Conservation (phyloP, 1,140 invertebrate genomes). For the Scaptomyza hsui region DNA sequence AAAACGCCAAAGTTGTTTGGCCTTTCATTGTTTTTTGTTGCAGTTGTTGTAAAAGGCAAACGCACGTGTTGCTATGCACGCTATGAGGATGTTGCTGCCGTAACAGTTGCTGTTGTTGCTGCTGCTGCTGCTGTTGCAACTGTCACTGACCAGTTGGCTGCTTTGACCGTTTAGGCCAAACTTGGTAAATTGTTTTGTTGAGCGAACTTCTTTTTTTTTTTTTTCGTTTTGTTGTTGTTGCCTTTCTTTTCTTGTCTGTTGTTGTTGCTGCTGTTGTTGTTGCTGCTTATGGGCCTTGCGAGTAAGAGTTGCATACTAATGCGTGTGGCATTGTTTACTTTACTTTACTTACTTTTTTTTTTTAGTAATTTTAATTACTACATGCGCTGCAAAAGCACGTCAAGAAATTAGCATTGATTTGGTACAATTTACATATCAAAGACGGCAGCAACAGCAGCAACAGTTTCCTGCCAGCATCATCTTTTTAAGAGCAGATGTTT, state of each 20-base stretch:
- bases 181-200: conserved; percentile 82
- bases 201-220: conserved; percentile 34
- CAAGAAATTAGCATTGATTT: conserved; percentile 63
- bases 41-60: conserved; percentile 67
- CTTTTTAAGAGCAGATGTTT: conserved; percentile 57
- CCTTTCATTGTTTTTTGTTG: conserved; percentile 38
- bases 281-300: conserved; percentile 31
- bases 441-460: conserved; percentile 44
- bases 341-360: conserved; percentile 28
- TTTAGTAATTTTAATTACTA: conserved; percentile 69
- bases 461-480: conserved; percentile 28
- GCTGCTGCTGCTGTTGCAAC: conserved; percentile 37
- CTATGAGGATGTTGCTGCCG: conserved; percentile 80
- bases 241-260: conserved; percentile 62
- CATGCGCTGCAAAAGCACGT: conserved; percentile 33
- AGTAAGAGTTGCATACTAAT: conserved; percentile 83
- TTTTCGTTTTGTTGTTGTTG: conserved; percentile 28
- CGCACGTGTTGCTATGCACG: conserved; percentile 81
- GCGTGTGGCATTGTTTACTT: conserved; percentile 28
- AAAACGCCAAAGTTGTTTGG: conserved; percentile 69
- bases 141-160: conserved; percentile 55
- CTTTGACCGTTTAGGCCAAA: conserved; percentile 76
- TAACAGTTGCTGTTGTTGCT: conserved; percentile 70
- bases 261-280: conserved; percentile 11
- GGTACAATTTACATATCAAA: conserved; percentile 78